Conservation (phyloP, 1,140 invertebrate species). For the Spodoptera frugiperda region DNA sequence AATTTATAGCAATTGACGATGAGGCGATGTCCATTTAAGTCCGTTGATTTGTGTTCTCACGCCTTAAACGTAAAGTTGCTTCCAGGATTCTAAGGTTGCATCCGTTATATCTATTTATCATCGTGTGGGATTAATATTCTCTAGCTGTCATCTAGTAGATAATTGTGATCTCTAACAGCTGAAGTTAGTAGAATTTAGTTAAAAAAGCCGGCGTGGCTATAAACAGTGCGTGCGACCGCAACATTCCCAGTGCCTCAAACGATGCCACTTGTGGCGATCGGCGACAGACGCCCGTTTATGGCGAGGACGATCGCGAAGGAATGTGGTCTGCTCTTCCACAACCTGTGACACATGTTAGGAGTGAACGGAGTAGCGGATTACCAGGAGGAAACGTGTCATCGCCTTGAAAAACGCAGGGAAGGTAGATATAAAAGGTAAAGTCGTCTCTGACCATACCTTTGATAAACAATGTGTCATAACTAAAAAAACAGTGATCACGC, state of each 20-base stretch:
- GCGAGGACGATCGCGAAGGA: slow-evolving; percentile 79
- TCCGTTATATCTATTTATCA: slow-evolving; percentile 4
- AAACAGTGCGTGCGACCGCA: slow-evolving; percentile 64
- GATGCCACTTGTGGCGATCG: slow-evolving; percentile 65
- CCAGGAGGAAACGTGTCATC: background rate
- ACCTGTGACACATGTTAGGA: slow-evolving; percentile 56
- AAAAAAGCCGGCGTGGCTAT: slow-evolving; percentile 71
- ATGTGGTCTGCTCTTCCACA: slow-evolving; percentile 68
- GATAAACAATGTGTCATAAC: too few species aligned
- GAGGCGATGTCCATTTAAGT: slow-evolving; percentile 32
- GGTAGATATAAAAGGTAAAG: too few species aligned
- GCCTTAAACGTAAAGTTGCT: slow-evolving; percentile 29
- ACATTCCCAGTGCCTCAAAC: slow-evolving; percentile 70
- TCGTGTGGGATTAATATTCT: slow-evolving; percentile 18
- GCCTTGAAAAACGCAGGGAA: background rate
- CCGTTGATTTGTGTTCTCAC: slow-evolving; percentile 32
- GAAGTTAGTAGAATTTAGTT: slow-evolving; percentile 47
- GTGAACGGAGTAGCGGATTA: slow-evolving; percentile 34
- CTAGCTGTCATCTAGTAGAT: slow-evolving; percentile 6
- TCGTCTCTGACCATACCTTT: too few species aligned
- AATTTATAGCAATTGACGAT: slow-evolving; percentile 28
- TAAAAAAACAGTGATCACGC: too few species aligned
- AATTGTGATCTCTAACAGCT: slow-evolving; percentile 48
- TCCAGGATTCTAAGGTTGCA: background rate
- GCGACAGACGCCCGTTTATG: slow-evolving; percentile 76